phyloP scores from a whole-genome alignment of 2,888 invertebrate genomes.

The Xylota sylvarum region DNA sequence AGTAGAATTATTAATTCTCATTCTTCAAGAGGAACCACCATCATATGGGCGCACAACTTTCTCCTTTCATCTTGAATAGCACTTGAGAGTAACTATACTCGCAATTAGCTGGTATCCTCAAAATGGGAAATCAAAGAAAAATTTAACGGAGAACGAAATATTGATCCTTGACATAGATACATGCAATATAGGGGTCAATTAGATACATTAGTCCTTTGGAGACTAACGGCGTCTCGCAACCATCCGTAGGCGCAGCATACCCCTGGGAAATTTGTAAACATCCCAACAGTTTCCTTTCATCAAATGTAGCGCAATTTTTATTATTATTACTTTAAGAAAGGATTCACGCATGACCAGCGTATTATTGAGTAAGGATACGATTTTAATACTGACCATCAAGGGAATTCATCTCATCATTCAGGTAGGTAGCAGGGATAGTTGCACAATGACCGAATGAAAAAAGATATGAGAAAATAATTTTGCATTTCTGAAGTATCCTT shows the following conservation, averaged over 20 bases:
- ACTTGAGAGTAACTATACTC: slow-evolving; percentile 37
- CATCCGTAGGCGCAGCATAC: slow-evolving; percentile 10
- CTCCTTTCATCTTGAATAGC: slow-evolving; percentile 35
- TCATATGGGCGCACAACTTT: slow-evolving; percentile 43
- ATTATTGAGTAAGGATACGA: slow-evolving; percentile 39
- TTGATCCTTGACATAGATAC: slow-evolving; percentile 30
- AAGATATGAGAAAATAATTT: slow-evolving; percentile 42
- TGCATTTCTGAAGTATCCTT: slow-evolving; percentile 49
- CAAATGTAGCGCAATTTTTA: slow-evolving; percentile 27
- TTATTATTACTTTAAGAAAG: slow-evolving; percentile 31
- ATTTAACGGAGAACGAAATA: slow-evolving; percentile 10
- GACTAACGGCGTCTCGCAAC: slow-evolving; percentile 39
- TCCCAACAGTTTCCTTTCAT: slow-evolving; percentile 22
- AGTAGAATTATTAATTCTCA: background rate
- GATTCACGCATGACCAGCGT: slow-evolving; percentile 67
- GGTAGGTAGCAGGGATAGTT: slow-evolving; percentile 46
- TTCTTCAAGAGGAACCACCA: slow-evolving; percentile 28
- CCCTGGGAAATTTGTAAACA: slow-evolving; percentile 53
- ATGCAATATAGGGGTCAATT: slow-evolving; percentile 57
- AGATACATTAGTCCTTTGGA: slow-evolving; percentile 39
- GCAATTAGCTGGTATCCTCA: slow-evolving; percentile 53
- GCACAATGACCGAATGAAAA: slow-evolving; percentile 42
- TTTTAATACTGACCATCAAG: slow-evolving; percentile 52
- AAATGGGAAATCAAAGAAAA: slow-evolving; percentile 21
- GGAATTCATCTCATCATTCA: slow-evolving; percentile 32